A percentile compares a stretch with the other conserved stretches of the same genome.
Evolutionary conservation across 2,113 vertebrate species (phyloP).

Genomic region (Cranoglanis bouderius): DNA sequence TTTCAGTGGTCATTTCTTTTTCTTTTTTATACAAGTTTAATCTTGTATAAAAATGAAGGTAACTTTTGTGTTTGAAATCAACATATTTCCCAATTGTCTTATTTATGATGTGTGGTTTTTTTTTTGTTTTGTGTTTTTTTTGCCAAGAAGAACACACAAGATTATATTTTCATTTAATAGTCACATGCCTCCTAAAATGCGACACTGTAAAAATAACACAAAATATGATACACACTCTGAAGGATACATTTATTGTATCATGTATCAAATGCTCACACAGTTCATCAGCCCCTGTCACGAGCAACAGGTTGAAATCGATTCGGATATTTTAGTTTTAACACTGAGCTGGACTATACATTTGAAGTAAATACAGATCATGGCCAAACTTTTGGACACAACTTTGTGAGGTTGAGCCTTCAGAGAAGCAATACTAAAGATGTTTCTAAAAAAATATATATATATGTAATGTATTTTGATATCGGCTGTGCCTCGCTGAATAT

Average conservation of each 20-base stretch:
- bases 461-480: constrained; percentile 39
- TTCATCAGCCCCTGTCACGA: neutral
- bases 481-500: constrained; percentile 48
- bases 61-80: neutral
- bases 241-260: neutral
- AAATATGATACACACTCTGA: constrained; percentile 2
- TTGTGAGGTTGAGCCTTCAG: constrained; percentile 32
- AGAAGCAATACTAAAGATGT: constrained; percentile 52
- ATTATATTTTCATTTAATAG: neutral
- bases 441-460: constrained; percentile 11
- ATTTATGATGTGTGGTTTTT: neutral
- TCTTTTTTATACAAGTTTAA: neutral
- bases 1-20: neutral
- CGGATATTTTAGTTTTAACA: neutral
- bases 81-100: neutral
- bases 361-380: constrained; percentile 29
- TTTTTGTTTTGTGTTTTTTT: neutral
- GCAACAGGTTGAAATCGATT: neutral
- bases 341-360: neutral
- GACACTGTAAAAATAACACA: neutral
- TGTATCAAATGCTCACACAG: neutral
- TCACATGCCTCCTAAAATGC: neutral
- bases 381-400: constrained; percentile 45
- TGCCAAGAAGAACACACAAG: neutral
- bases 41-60: neutral